A percentile compares a stretch with the other conserved stretches of the same genome.
Evolutionary conservation across 2,113 vertebrate species (phyloP).

Genomic region (Pluvialis apricaria): DNA sequence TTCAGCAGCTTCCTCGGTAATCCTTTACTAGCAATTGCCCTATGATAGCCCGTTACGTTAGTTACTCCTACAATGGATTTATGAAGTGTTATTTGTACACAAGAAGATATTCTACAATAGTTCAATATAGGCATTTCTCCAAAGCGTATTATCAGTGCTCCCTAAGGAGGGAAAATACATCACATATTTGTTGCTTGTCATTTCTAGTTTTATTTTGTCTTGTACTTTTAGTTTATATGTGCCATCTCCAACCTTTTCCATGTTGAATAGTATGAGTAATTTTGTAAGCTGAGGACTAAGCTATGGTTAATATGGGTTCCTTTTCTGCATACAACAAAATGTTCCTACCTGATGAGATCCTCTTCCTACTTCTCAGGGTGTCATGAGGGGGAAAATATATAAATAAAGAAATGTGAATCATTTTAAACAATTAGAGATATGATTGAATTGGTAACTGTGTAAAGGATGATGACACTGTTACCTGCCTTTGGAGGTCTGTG

Average conservation of each 20-base stretch:
- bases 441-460: background rate
- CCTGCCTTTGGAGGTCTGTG: background rate
- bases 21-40: background rate
- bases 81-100: conserved; percentile 30
- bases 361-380: background rate
- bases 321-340: background rate
- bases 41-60: background rate
- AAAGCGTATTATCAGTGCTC: background rate
- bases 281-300: background rate
- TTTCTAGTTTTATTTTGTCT: background rate
- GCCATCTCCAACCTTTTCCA: background rate
- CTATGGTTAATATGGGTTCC: background rate
- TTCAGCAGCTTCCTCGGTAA: conserved; percentile 31
- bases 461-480: background rate
- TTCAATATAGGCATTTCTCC: background rate
- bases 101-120: background rate
- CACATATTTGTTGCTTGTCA: background rate
- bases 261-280: background rate
- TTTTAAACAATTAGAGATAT: background rate
- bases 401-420: background rate
- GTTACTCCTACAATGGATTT: conserved; percentile 20
- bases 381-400: fast-evolving
- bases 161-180: background rate
- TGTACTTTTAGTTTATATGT: background rate
- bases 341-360: background rate